phyloP scores from a whole-genome alignment of 2,888 invertebrate species.

The Eupithecia tripunctaria region DNA sequence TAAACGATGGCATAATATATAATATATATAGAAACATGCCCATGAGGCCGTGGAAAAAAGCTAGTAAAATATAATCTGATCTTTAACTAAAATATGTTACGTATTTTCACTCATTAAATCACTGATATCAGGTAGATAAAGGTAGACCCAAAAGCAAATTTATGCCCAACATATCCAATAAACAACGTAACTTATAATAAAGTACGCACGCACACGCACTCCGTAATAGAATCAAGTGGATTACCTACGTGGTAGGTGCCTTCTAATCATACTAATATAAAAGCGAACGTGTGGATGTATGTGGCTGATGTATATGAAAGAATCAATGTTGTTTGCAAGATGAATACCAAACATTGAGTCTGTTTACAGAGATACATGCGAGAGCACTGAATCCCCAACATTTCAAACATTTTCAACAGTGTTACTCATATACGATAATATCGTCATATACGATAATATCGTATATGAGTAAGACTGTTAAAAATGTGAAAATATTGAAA shows the following conservation, averaged over 20 bases:
- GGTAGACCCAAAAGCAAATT: conserved; percentile 32
- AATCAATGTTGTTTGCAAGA: conserved; percentile 5
- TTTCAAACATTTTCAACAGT: not conserved
- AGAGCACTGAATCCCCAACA: not conserved
- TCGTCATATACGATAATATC: too few relatives aligned
- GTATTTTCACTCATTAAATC: conserved; percentile 3
- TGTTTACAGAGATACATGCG: not conserved
- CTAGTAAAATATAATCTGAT: not conserved
- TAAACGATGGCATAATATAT: too few relatives aligned
- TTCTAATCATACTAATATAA: conserved; percentile 6
- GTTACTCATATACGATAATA: not conserved
- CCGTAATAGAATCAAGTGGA: conserved; percentile 39
- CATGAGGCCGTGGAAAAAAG: not conserved
- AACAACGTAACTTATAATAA: conserved; percentile 42
- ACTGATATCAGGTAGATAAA: conserved; percentile 1
- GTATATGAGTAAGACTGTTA: too few relatives aligned
- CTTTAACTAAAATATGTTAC: not conserved
- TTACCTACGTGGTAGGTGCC: conserved; percentile 28
- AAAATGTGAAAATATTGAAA: too few relatives aligned
- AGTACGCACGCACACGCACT: conserved; percentile 44
- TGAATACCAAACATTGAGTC: not conserved
- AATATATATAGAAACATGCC: not conserved
- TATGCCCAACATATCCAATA: conserved; percentile 40
- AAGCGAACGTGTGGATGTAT: not conserved
- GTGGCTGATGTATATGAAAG: not conserved